Conservation (phyloP, 2,888 invertebrate genomes). For the Ceriagrion tenellum region DNA sequence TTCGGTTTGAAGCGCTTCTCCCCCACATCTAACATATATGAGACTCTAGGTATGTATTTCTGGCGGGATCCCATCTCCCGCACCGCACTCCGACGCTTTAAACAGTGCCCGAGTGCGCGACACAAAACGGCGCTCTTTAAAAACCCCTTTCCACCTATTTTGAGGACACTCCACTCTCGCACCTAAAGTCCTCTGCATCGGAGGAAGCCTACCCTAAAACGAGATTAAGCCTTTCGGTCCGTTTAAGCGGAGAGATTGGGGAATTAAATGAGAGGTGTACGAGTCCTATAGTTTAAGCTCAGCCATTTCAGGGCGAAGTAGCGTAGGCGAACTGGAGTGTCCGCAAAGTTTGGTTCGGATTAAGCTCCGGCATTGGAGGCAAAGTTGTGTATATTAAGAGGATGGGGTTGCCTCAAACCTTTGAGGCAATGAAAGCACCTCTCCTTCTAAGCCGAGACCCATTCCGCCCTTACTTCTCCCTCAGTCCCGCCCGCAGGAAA, state of each 20-base stretch:
- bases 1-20: background rate
- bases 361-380: background rate
- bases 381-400: background rate
- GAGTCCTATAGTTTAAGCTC: background rate
- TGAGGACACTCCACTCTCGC: background rate
- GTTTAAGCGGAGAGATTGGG: background rate
- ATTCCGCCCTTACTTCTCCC: background rate
- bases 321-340: background rate
- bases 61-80: background rate
- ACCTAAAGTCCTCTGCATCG: background rate
- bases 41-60: background rate
- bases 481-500: background rate
- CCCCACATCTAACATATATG: background rate
- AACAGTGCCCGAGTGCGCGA: too few species aligned
- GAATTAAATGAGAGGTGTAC: background rate
- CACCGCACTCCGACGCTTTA: too few species aligned
- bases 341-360: conserved; percentile 10
- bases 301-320: background rate
- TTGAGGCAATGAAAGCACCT: background rate
- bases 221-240: conserved; percentile 7
- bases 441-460: background rate
- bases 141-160: background rate
- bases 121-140: too few species aligned
- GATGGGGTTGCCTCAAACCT: background rate
- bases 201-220: background rate